These are phyloP conservation scores for Phyllotreta cruciferae DNA, from an alignment of 2,888 invertebrate species.

Conservation along the genomic window DNA sequence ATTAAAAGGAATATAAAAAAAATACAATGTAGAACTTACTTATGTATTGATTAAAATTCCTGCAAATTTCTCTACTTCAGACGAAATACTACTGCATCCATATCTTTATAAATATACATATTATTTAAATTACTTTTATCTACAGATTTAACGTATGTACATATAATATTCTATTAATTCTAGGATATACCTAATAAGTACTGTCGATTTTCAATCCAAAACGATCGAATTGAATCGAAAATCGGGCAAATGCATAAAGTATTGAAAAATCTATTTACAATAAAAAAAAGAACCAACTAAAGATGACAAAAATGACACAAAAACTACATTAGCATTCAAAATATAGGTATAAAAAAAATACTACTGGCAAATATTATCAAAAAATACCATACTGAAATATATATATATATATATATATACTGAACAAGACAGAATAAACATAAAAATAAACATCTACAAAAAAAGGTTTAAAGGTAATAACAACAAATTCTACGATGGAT, in stretches of 20 bases:
- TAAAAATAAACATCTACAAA: slow-evolving; percentile 38
- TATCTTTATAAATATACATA: not conserved
- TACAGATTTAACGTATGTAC: no score
- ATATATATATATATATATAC: no score
- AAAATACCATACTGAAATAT: slow-evolving; percentile 1
- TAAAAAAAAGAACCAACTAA: slow-evolving; percentile 5
- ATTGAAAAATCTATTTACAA: slow-evolving; percentile 19
- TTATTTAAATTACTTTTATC: not conserved
- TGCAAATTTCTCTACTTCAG: slow-evolving; percentile 8
- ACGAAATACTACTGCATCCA: slow-evolving; percentile 1
- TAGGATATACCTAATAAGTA: no score
- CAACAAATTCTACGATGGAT: slow-evolving; percentile 34
- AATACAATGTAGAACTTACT: slow-evolving; percentile 5
- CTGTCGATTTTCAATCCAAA: no score
- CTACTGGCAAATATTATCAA: slow-evolving; percentile 32
- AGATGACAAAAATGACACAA: slow-evolving; percentile 47
- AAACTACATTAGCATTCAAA: slow-evolving; percentile 35
- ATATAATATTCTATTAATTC: no score
- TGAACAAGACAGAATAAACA: slow-evolving; percentile 33
- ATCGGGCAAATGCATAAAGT: slow-evolving; percentile 6
- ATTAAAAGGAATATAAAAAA: slow-evolving; percentile 2
- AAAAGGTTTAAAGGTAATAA: slow-evolving; percentile 25
- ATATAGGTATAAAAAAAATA: slow-evolving; percentile 21
- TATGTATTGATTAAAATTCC: slow-evolving; percentile 6
- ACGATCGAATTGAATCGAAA: slow-evolving; percentile 2